Evolutionary conservation across 2,888 invertebrate species (phyloP).

Genomic region (Deilephila porcellus): DNA sequence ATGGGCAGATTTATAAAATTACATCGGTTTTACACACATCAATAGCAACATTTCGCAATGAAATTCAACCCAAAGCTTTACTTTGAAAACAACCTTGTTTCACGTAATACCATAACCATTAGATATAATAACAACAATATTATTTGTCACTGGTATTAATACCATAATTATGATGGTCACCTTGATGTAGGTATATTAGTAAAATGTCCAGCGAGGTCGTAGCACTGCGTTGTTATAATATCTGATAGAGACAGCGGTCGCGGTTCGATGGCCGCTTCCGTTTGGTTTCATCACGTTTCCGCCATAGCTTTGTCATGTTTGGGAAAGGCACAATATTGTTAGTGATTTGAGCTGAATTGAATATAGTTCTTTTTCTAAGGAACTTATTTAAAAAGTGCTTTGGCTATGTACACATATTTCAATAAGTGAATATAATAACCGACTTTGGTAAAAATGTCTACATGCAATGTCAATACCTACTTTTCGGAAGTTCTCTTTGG

Average conservation of each 20-base stretch:
- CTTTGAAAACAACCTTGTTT: background rate
- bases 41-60: too few relatives aligned
- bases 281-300: conserved; percentile 76
- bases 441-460: too few relatives aligned
- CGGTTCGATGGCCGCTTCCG: conserved; percentile 71
- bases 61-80: background rate
- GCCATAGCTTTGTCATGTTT: conserved; percentile 33
- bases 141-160: too few relatives aligned
- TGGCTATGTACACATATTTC: background rate
- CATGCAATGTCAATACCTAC: too few relatives aligned
- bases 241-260: conserved; percentile 55
- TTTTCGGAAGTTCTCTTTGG: too few relatives aligned
- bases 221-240: conserved; percentile 27
- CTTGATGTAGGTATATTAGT: background rate
- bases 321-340: conserved; percentile 9
- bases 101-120: background rate
- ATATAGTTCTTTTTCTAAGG: background rate
- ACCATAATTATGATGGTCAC: conserved; percentile 8
- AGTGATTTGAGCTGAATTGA: background rate
- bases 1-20: too few relatives aligned
- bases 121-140: background rate
- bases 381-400: background rate
- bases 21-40: too few relatives aligned
- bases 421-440: too few relatives aligned
- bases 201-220: conserved; percentile 35